Conservation (phyloP, 2,888 invertebrate species). For the Zonitis immaculata region DNA sequence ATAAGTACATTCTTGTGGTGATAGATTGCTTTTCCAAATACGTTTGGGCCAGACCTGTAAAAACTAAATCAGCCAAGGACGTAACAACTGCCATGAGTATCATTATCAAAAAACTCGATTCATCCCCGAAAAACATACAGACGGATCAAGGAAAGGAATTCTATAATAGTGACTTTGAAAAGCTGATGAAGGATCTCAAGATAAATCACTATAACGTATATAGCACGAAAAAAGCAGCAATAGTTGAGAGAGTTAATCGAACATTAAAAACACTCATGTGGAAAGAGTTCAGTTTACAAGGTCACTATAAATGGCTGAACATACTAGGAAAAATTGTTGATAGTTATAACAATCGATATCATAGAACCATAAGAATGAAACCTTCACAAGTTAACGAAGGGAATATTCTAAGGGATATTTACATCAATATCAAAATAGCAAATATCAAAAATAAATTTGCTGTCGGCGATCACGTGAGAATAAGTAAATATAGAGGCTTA, state of each 20-base stretch:
- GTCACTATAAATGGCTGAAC: constrained; percentile 32
- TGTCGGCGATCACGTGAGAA: constrained; percentile 34
- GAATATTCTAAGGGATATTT: constrained; percentile 20
- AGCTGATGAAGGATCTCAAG: constrained; percentile 21
- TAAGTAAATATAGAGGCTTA: constrained; percentile 32
- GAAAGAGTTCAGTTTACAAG: constrained; percentile 31
- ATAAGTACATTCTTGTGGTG: background rate
- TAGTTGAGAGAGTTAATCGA: constrained; percentile 29
- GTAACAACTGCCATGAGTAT: background rate
- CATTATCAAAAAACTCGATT: background rate
- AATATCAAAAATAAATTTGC: constrained; percentile 17
- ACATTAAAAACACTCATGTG: constrained; percentile 30
- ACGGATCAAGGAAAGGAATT: constrained; percentile 30
- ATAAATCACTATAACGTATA: constrained; percentile 25
- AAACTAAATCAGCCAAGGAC: background rate
- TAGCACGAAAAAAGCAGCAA: constrained; percentile 26
- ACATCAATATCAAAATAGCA: constrained; percentile 23
- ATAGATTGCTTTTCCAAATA: background rate
- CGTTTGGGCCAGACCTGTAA: background rate
- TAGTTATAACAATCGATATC: constrained; percentile 11
- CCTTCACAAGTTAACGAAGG: constrained; percentile 13
- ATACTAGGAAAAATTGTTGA: constrained; percentile 17
- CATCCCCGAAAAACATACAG: constrained; percentile 29
- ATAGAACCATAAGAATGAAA: constrained; percentile 11
- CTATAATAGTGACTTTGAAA: constrained; percentile 26